Evolutionary conservation across 2,888 invertebrate genomes (phyloP).

Genomic region (Platycheirus rosarum): DNA sequence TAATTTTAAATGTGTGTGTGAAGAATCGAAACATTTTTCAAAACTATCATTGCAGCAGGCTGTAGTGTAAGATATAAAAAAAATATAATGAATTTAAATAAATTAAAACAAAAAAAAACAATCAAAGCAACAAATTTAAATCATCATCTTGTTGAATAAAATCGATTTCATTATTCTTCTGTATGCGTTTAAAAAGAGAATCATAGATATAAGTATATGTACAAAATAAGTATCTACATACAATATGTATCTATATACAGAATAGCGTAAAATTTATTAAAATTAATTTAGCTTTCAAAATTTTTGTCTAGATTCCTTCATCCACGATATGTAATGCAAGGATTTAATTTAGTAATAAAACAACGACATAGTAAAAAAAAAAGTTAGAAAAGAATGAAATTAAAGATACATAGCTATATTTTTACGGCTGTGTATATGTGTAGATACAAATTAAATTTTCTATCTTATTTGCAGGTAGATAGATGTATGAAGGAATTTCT

Average conservation of each 20-base stretch:
- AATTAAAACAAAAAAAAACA: constrained; percentile 11
- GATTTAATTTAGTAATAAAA: constrained; percentile 34
- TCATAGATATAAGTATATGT: constrained; percentile 13
- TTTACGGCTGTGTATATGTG: constrained; percentile 20
- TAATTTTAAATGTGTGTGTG: too few species aligned
- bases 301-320: constrained; percentile 11
- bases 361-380: constrained; percentile 1
- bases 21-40: constrained; percentile 13
- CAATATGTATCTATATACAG: constrained; percentile 6
- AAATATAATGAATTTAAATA: not conserved
- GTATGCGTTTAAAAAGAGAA: constrained; percentile 18
- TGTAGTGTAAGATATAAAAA: constrained; percentile 21
- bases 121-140: constrained; percentile 63
- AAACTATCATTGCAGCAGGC: constrained; percentile 53
- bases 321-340: not conserved
- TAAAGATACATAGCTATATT: constrained; percentile 25
- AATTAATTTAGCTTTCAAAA: constrained; percentile 38
- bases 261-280: constrained; percentile 39
- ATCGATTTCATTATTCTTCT: constrained; percentile 60
- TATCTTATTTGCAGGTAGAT: constrained; percentile 53
- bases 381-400: constrained; percentile 12
- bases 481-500: constrained; percentile 34
- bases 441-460: constrained; percentile 43
- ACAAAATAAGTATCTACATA: constrained; percentile 37
- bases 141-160: constrained; percentile 68